Evolutionary conservation across 2,113 vertebrate species (phyloP).

Genomic region (Elaphurus davidianus): DNA sequence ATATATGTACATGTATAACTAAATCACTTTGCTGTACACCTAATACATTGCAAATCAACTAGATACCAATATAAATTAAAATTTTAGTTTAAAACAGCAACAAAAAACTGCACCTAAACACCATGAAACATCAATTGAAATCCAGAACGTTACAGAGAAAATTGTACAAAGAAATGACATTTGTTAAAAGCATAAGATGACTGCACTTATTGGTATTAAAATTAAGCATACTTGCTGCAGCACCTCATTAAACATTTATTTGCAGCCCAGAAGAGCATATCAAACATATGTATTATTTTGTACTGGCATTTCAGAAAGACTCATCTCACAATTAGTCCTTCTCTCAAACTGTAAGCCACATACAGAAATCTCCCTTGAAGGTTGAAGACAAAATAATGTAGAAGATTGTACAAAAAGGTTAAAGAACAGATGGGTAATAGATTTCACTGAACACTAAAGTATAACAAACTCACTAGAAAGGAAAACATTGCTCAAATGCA

Average conservation of each 20-base stretch:
- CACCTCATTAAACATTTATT: conserved; percentile 72
- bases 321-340: conserved; percentile 60
- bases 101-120: conserved; percentile 47
- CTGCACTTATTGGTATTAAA: conserved; percentile 62
- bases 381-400: conserved; percentile 43
- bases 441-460: conserved; percentile 51
- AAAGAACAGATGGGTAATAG: conserved; percentile 70
- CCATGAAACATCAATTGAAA: conserved; percentile 59
- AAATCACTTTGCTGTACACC: neutral
- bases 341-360: conserved; percentile 53
- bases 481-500: conserved; percentile 55
- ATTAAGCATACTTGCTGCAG: conserved; percentile 63
- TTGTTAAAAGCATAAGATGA: conserved; percentile 69
- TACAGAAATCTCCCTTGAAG: conserved; percentile 56
- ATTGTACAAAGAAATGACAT: conserved; percentile 73
- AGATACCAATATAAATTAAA: neutral
- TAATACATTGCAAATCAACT: neutral
- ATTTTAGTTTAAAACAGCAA: neutral
- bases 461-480: conserved; percentile 29
- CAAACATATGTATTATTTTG: conserved; percentile 38
- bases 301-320: conserved; percentile 19
- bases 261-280: conserved; percentile 54
- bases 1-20: neutral
- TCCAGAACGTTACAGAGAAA: conserved; percentile 34
- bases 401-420: conserved; percentile 32